Percentiles rank a stretch among this genome's conserved stretches.
These are phyloP conservation scores for Apis florea DNA, from an alignment of 1,140 invertebrate species.

Conservation along the genomic window DNA sequence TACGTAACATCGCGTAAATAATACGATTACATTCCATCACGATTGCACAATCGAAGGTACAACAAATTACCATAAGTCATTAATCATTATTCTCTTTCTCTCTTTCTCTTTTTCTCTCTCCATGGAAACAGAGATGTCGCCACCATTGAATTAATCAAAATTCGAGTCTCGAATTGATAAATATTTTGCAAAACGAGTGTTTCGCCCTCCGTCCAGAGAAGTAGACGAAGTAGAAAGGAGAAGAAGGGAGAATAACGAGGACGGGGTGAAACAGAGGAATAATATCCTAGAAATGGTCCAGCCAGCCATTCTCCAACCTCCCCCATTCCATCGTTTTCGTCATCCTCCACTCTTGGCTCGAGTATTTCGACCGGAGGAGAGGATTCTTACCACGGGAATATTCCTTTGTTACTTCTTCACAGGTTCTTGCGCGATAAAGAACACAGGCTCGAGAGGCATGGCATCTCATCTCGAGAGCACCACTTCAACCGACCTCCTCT, in stretches of 20 bases:
- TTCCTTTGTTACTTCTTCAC: slow-evolving; percentile 70
- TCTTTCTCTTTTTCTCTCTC: neutral
- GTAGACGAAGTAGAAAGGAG: neutral
- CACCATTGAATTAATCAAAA: slow-evolving; percentile 16
- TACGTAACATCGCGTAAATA: slow-evolving; percentile 24
- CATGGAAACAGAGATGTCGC: too few relatives aligned
- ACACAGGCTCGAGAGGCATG: slow-evolving; percentile 64
- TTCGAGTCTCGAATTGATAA: slow-evolving; percentile 19
- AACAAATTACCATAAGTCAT: slow-evolving; percentile 23
- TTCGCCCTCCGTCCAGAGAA: neutral
- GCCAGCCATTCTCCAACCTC: slow-evolving; percentile 19
- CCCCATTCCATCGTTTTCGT: slow-evolving; percentile 10
- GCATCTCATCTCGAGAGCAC: slow-evolving; percentile 64
- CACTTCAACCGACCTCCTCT: slow-evolving; percentile 37
- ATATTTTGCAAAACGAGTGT: slow-evolving; percentile 28
- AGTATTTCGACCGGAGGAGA: slow-evolving; percentile 58
- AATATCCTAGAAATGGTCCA: slow-evolving; percentile 41
- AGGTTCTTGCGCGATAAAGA: slow-evolving; percentile 69
- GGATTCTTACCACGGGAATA: slow-evolving; percentile 61
- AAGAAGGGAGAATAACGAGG: neutral
- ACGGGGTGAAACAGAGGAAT: slow-evolving; percentile 29
- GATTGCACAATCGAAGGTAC: slow-evolving; percentile 22
- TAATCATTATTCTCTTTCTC: neutral
- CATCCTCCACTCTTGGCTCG: slow-evolving; percentile 39
- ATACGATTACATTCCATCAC: slow-evolving; percentile 18